phyloP scores from a whole-genome alignment of 2,797 vertebrate species.

The Typhlichthys subterraneus region DNA sequence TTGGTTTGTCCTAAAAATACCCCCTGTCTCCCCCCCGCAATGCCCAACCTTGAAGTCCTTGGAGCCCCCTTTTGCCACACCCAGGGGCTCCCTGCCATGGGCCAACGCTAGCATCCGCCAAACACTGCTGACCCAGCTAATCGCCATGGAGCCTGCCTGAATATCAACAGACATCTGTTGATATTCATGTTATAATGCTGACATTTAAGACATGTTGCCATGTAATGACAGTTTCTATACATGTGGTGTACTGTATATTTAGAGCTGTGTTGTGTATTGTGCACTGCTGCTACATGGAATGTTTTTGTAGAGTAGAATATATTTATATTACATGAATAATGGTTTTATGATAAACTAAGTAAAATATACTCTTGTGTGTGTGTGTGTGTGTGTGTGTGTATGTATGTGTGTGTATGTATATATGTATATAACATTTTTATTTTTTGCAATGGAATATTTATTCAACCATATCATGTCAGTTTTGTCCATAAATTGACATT shows the following conservation, averaged over 20 bases:
- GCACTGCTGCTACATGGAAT: background rate
- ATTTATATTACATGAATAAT: too few species aligned
- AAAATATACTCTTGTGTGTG: background rate
- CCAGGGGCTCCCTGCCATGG: conserved; percentile 66
- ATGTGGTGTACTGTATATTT: background rate
- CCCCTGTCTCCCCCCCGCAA: conserved; percentile 16
- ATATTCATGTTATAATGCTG: conserved; percentile 28
- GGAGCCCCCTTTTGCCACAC: conserved; percentile 39
- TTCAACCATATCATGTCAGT: conserved; percentile 26
- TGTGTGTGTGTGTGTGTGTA: background rate
- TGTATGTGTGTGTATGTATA: background rate
- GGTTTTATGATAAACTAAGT: conserved; percentile 26
- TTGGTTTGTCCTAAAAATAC: conserved; percentile 75
- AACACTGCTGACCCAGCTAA: conserved; percentile 26
- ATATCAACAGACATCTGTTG: conserved; percentile 65
- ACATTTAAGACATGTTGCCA: conserved; percentile 33
- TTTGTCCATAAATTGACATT: conserved; percentile 32
- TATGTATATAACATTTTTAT: too few species aligned
- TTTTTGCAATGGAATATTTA: background rate
- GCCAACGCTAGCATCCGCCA: conserved; percentile 45
- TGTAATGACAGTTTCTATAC: background rate
- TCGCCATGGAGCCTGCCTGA: conserved; percentile 32
- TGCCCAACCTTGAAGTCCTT: conserved; percentile 46
- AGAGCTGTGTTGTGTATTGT: too few species aligned
- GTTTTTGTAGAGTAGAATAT: background rate